Evolutionary conservation across 2,888 invertebrate species (phyloP), one percentile per base, ranked within the genome.

Genomic region (Cheiracanthium punctorium): DNA sequence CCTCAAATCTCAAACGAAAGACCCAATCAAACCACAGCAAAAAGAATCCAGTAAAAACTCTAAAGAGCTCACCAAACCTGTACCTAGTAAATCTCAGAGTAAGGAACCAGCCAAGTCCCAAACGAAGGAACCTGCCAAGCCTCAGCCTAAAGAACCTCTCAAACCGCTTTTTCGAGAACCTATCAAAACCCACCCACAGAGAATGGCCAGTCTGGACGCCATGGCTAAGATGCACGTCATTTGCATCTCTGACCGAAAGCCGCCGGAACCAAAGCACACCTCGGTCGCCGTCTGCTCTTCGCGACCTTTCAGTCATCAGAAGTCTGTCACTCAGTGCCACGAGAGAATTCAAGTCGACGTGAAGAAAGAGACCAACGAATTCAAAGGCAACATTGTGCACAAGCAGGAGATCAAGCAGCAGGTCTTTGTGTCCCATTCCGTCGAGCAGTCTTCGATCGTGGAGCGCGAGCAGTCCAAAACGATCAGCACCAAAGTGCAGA

Each of bases 121-220:
- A 24, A 1, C 58, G 1, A 58, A 58, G 24, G 58, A 58, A 24
- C 20, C 24, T 17, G 5, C 24, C 4, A 58, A 58, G 24, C 24
- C 58, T 58, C 24, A 24, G 4, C 20, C 58, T 58, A 58, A 58
- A 58, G 58, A 58, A 7, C 24, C 58, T 17, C 4, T 24, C 4
- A 58, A 58, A 58, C 24, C 58, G 1, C 58, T 17, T 4, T 1
- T 24, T n/a, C 20, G 24, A 24, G 58, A 58, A 2, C 79, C 79
- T 4, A 20, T 71, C 0, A 87, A 87, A 58, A 52, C 64, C 20
- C 82, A 87, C 71, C 87, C 82, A 12, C 80, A 79, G 29, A 82
- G 87, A 30, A 82, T 87, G 87, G 87, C 87, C 20, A 87, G 87
- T 72, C 79, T 87, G 1, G 82, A 87, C 70, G 87, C 87, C 20